Evolutionary conservation across 2,797 vertebrate species (phyloP).

Genomic region (Anas capensis): DNA sequence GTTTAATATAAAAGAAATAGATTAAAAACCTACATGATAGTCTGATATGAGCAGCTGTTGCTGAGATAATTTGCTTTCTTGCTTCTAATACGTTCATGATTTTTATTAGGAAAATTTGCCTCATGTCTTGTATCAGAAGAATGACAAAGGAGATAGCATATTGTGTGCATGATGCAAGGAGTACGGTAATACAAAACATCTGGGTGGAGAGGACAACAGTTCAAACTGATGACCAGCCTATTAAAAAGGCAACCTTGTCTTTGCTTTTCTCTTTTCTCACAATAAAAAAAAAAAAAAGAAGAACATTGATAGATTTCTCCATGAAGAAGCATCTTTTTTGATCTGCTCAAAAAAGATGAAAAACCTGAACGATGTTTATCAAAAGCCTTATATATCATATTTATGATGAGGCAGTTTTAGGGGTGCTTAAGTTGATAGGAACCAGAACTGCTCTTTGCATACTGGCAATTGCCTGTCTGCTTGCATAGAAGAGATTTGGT

Average conservation of each 20-base stretch:
- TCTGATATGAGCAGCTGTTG: conserved; percentile 59
- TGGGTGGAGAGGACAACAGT: conserved; percentile 62
- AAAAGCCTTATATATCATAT: background rate
- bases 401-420: background rate
- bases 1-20: conserved; percentile 36
- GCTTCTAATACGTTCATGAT: conserved; percentile 68
- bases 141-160: conserved; percentile 76
- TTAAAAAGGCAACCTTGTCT: conserved; percentile 42
- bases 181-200: conserved; percentile 83
- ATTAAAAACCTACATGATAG: background rate
- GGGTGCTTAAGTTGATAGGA: background rate
- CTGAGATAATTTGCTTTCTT: conserved; percentile 79
- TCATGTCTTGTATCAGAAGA: conserved; percentile 83
- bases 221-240: conserved; percentile 51
- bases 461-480: background rate
- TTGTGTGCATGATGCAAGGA: conserved; percentile 71
- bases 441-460: background rate
- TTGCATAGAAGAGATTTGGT: background rate
- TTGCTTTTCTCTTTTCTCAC: background rate
- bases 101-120: conserved; percentile 84
- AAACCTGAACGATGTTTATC: background rate
- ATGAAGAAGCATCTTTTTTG: background rate
- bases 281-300: background rate
- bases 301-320: background rate
- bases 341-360: background rate